A percentile compares a stretch with the other conserved stretches of the same genome.
phyloP scores from a whole-genome alignment of 2,888 invertebrate genomes.

The Netelia fuscicornis region DNA sequence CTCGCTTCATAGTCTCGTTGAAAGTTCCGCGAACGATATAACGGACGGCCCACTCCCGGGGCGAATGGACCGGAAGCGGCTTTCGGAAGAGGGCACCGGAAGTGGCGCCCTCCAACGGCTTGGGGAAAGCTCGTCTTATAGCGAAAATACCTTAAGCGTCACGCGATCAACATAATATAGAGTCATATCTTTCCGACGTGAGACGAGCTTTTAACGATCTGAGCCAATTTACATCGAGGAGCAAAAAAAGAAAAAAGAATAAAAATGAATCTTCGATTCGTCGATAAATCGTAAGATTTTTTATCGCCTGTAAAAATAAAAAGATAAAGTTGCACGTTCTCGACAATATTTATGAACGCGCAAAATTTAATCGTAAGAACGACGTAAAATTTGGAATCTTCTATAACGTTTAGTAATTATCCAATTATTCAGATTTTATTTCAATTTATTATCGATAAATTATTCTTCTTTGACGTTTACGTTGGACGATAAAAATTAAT shows the following conservation, averaged over 20 bases:
- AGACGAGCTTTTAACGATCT: constrained; percentile 14
- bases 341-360: too few relatives aligned
- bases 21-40: constrained; percentile 8
- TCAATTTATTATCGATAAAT: too few relatives aligned
- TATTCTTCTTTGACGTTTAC: too few relatives aligned
- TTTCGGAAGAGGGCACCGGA: constrained; percentile 47
- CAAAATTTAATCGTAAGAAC: too few relatives aligned
- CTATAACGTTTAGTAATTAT: too few relatives aligned
- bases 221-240: not conserved
- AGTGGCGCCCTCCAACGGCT: constrained; percentile 33
- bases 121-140: constrained; percentile 25
- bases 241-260: too few relatives aligned
- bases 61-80: constrained; percentile 58
- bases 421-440: too few relatives aligned
- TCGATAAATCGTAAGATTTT: too few relatives aligned
- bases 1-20: constrained; percentile 49
- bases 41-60: constrained; percentile 22
- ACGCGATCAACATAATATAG: constrained; percentile 53
- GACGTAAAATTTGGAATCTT: too few relatives aligned
- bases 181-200: not conserved
- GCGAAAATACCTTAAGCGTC: constrained; percentile 48
- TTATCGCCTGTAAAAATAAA: too few relatives aligned
- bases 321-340: too few relatives aligned
- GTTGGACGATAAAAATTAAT: too few relatives aligned
- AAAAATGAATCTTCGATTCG: not conserved